Base-by-base conservation (phyloP, 2,888 invertebrate species). In the Coecobrya sp. region DNA sequence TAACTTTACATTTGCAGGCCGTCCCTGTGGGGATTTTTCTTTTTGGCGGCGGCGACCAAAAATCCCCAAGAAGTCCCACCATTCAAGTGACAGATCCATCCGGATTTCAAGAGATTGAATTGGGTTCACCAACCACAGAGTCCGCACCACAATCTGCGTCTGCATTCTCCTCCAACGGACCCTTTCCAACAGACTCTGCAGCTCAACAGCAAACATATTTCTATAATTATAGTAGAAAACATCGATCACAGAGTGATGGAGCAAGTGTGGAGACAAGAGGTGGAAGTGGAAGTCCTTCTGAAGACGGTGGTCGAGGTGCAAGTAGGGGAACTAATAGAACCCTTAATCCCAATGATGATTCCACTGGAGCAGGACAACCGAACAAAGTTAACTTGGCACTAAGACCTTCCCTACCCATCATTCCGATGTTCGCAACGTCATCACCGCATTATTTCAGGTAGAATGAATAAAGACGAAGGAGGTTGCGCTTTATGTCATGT, bases 1-100 rank as follows among this genome's bases (percentile, higher is more conserved):
- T 55, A 16, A 16, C n/a, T 16, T 55, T 55, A 19, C 55, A 3
- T 19, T 55, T 87, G 3, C 62, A 94, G 94, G 94, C 94, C n/a
- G 94, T 95, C 27, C 94, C 94, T 52, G 92, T 95, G 11, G 94
- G 94, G n/a, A 93, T 95, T 76, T 94, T 95, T 81, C 89, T 95
- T 87, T 89, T 91, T 30, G 87, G 91, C 11, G 82, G 79, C 27
- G 62, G 19, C 45, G 45, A 36, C 68, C 81, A 52, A 22, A 7
- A 22, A 36, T 79, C 86, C 45, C 73, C 91, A 27, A 65, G n/a
- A 27, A 82, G 70, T 68, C 87, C 91, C 7, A 85, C 85, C 5
- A 90, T 90, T 27, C 87, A 91, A 59, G 81, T 82, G 30, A 87
- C 91, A 45, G 82, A 92, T 81, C 81, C 87, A 19, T 87, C 91